phyloP scores from a whole-genome alignment of 2,113 vertebrate genomes.

The Eleginops maclovinus region DNA sequence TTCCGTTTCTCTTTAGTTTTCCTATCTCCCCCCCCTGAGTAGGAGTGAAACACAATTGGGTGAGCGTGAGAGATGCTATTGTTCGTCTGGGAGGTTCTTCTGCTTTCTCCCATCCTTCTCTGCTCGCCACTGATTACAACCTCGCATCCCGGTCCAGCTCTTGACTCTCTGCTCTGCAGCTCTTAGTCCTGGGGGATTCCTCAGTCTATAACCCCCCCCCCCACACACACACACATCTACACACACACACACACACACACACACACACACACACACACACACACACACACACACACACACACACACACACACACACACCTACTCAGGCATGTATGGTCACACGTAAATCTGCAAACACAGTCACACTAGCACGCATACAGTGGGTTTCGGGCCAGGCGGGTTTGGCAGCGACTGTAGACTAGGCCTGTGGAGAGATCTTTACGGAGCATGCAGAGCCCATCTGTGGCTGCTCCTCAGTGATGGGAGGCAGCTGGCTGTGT shows the following conservation, averaged over 20 bases:
- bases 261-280: conserved; percentile 54
- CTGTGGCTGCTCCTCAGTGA: conserved; percentile 80
- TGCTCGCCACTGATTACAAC: conserved; percentile 72
- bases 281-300: conserved; percentile 1
- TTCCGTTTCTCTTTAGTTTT: conserved; percentile 56
- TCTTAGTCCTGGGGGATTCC: conserved; percentile 50
- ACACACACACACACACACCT: conserved; percentile 34
- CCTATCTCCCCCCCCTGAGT: conserved; percentile 35
- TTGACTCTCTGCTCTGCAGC: conserved; percentile 55
- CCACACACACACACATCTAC: conserved; percentile 57
- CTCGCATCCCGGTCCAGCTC: conserved; percentile 68
- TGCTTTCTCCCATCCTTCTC: conserved; percentile 53
- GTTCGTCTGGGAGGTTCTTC: conserved; percentile 66
- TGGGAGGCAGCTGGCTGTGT: conserved; percentile 80
- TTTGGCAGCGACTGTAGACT: conserved; percentile 79
- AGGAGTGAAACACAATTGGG: conserved; percentile 58
- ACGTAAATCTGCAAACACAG: conserved; percentile 56
- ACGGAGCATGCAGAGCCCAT: conserved; percentile 82
- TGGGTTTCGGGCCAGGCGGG: conserved; percentile 71
- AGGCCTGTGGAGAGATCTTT: conserved; percentile 83
- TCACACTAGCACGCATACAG: conserved; percentile 62
- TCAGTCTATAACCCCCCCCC: conserved; percentile 33
- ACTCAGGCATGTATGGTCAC: conserved; percentile 51
- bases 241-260: conserved; percentile 51
- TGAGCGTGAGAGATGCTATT: conserved; percentile 61